A percentile compares a stretch with the other conserved stretches of the same genome.
These are phyloP conservation scores for Paracanthobrama guichenoti DNA, from an alignment of 2,113 vertebrate species.

Conservation along the genomic window DNA sequence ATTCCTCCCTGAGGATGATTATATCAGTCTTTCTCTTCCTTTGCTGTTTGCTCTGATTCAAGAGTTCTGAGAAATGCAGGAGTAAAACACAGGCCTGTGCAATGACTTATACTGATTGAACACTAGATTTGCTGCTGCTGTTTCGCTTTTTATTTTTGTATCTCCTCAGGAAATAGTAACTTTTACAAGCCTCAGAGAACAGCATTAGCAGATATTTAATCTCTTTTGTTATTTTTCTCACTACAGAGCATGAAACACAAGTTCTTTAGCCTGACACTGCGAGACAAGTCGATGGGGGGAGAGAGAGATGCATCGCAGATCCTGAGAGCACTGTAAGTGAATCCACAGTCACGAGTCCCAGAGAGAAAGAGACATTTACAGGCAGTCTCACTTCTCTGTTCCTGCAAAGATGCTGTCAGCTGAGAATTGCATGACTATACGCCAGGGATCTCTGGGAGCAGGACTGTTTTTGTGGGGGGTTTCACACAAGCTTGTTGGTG, in stretches of 20 bases:
- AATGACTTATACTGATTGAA: constrained; percentile 7
- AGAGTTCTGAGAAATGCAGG: background rate
- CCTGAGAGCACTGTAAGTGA: constrained; percentile 76
- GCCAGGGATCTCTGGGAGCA: constrained; percentile 22
- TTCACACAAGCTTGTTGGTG: background rate
- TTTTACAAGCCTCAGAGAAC: background rate
- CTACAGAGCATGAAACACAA: constrained; percentile 68
- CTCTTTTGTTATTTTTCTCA: background rate
- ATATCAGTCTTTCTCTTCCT: background rate
- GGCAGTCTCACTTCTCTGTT: constrained; percentile 15
- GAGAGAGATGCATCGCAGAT: constrained; percentile 70
- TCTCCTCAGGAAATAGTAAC: background rate
- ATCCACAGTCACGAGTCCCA: background rate
- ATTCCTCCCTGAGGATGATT: background rate
- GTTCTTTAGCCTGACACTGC: constrained; percentile 61
- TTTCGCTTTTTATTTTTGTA: background rate
- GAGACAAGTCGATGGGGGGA: constrained; percentile 61
- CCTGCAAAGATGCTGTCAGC: background rate
- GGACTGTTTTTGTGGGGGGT: background rate
- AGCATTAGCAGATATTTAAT: background rate
- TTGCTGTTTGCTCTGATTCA: background rate
- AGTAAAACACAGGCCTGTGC: background rate
- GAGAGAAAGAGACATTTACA: background rate
- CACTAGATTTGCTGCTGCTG: background rate
- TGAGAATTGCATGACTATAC: constrained; percentile 3